A percentile compares a stretch with the other conserved stretches of the same genome.
phyloP scores from a whole-genome alignment of 2,888 invertebrate genomes.

The Andrena bucephala region DNA sequence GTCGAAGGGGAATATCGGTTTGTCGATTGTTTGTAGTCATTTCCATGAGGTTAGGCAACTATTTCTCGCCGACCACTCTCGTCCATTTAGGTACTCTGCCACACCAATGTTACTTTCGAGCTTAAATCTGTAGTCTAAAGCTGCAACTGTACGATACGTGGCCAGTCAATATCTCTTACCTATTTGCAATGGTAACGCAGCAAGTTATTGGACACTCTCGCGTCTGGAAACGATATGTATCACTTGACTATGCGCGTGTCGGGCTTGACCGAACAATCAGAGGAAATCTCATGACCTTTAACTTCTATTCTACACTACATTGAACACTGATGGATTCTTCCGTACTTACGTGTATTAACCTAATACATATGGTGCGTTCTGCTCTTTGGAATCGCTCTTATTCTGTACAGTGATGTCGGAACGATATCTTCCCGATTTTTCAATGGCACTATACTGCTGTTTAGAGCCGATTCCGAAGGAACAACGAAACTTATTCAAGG shows the following conservation, averaged over 20 bases:
- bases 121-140: neutral
- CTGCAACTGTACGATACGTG: conserved; percentile 9
- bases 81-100: neutral
- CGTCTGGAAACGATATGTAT: neutral
- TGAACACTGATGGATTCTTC: conserved; percentile 36
- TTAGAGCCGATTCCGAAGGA: conserved; percentile 10
- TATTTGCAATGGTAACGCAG: neutral
- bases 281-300: conserved; percentile 83
- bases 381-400: conserved; percentile 7
- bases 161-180: neutral
- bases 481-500: neutral
- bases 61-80: neutral
- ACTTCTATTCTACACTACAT: conserved; percentile 51
- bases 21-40: conserved; percentile 6
- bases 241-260: conserved; percentile 5
- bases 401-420: conserved; percentile 13
- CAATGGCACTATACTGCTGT: conserved; percentile 39
- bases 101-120: neutral
- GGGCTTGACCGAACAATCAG: conserved; percentile 75
- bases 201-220: neutral
- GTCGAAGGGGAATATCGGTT: neutral
- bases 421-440: conserved; percentile 7
- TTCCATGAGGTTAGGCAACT: conserved; percentile 21
- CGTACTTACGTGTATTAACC: conserved; percentile 33
- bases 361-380: neutral